These are phyloP conservation scores for Acanthurus leucopareius DNA, from an alignment of 2,797 vertebrate species.

Conservation along the genomic window DNA sequence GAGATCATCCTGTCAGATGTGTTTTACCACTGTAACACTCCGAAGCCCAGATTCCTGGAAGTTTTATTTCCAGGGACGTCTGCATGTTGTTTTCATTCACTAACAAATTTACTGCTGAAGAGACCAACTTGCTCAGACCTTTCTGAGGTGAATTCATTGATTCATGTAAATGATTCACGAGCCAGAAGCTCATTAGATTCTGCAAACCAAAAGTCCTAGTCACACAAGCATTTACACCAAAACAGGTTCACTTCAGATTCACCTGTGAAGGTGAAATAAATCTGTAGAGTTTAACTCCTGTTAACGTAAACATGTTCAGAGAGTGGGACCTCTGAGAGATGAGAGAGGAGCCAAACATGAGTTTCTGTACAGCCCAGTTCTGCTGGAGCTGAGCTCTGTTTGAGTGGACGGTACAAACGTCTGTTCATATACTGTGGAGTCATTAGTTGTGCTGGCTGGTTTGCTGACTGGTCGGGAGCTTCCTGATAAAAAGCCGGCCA, in stretches of 20 bases:
- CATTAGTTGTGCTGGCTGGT: neutral
- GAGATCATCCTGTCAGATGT: neutral
- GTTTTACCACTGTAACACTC: neutral
- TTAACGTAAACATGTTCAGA: neutral
- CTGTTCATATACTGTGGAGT: neutral
- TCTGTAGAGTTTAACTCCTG: too few species aligned
- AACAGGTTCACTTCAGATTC: neutral
- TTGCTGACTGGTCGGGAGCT: neutral
- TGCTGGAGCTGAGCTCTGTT: neutral
- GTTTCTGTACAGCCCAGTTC: neutral
- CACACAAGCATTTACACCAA: neutral
- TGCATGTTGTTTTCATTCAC: neutral
- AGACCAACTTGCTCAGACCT: neutral
- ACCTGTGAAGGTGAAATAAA: neutral
- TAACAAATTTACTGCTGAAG: too few species aligned
- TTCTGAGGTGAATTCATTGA: neutral
- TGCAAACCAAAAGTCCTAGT: neutral
- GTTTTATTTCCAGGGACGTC: neutral
- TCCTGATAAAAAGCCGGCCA: neutral
- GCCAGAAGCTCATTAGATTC: neutral
- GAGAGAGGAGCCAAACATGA: neutral
- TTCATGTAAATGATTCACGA: neutral
- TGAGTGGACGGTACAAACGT: neutral
- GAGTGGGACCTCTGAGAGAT: neutral
- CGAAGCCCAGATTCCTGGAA: neutral